A percentile compares a stretch with the other conserved stretches of the same genome.
These are phyloP conservation scores for Pachyuromys duprasi DNA, from an alignment of 2,797 vertebrate species.

Conservation along the genomic window DNA sequence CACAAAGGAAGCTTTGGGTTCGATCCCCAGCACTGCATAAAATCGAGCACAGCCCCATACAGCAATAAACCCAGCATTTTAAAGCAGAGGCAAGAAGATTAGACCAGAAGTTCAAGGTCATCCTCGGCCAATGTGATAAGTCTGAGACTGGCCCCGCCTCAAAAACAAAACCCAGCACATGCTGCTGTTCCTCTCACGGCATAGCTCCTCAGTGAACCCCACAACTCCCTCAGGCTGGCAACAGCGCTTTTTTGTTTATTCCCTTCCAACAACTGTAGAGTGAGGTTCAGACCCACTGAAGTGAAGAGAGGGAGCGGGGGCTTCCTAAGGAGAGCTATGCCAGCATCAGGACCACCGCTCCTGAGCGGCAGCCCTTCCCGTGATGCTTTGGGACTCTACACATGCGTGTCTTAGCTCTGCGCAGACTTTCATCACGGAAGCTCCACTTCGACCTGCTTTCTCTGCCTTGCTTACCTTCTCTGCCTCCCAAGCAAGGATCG, in stretches of 20 bases:
- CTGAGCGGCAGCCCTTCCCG: neutral
- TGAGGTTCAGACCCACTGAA: neutral
- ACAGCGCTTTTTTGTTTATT: neutral
- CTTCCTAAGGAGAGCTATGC: neutral
- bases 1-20: neutral
- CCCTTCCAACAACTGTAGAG: neutral
- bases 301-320: no score
- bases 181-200: fast-evolving
- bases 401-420: neutral
- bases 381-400: neutral
- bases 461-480: neutral
- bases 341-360: neutral
- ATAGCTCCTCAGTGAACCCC: neutral
- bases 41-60: neutral
- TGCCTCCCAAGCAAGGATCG: neutral
- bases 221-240: neutral
- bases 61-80: neutral
- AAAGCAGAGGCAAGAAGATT: neutral
- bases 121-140: neutral
- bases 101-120: neutral
- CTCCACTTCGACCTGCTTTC: neutral
- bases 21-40: neutral
- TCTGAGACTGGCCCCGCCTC: neutral
- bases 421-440: fast-evolving
- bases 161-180: neutral